Base-by-base conservation (phyloP, 1,140 invertebrate species). In the Sycophaga agraensis region DNA sequence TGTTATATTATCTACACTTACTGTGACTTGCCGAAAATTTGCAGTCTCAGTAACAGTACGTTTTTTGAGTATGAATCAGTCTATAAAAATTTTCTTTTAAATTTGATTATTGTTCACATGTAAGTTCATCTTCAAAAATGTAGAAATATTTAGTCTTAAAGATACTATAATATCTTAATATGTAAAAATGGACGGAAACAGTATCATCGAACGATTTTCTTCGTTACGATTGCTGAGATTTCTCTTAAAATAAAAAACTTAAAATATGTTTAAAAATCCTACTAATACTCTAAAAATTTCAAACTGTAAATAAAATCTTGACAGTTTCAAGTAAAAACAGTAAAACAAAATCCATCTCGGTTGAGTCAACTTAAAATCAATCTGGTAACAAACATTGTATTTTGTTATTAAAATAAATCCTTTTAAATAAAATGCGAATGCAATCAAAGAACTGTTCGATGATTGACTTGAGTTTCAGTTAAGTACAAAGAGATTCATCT, bases 111-210 rank as follows among this genome's bases (percentile, higher is more conserved):
- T n/a, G n/a, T n/a, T n/a, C n/a, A n/a, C n/a, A n/a, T n/a, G n/a
- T n/a, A n/a, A n/a, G n/a, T n/a, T n/a, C n/a, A n/a, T n/a, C n/a
- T n/a, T n/a, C n/a, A n/a, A n/a, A n/a, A n/a, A n/a, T n/a, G n/a
- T n/a, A n/a, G n/a, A n/a, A n/a, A n/a, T n/a, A n/a, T n/a, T n/a
- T n/a, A n/a, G 14, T 28, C 31, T 22, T 9, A 48, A 48, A 37
- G 12, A 39, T 49, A n/a, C n/a, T 39, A 48, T 6, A 17, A 26
- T 57, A 49, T 14, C n/a, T 61, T 61, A 54, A 22, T 12, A 5
- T 31, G 54, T 28, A 56, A 62, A 48, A 49, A 55, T 62, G 59
- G 51, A 62, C 59, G 51, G 51, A 56, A 55, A 56, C n/a, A 40
- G 28, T 34, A 22, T 45, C 12, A 53, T 59, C 26, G 28, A 43